Evolutionary conservation across 2,797 vertebrate genomes (phyloP), one percentile per base, ranked within the genome.

Genomic region (Myotis pilosus): DNA sequence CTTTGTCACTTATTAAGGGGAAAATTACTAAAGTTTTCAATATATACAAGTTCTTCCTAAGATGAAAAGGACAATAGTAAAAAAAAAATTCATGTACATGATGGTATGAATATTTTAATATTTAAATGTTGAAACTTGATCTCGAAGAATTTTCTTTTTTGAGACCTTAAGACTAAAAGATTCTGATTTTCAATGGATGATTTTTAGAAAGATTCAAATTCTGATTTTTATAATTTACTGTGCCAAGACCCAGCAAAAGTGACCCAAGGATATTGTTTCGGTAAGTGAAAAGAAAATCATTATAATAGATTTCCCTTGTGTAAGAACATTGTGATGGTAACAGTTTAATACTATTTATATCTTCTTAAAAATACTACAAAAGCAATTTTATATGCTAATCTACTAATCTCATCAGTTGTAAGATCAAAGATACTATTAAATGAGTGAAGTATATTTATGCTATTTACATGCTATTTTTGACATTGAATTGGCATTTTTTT

Each of bases 141-240:
- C 89, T 96, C 57, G 20, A 83, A 80, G 23, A 83, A 75, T 55
- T 62, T 69, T 87, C n/a, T 57, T 33, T 33, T 92, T 68, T 96
- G 89, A 94, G 51, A 94, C 82, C 28, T 51, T 87, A 85, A 87
- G 53, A 44, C 74, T 83, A 62, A 36, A 86, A 80, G 19, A 79
- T 76, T 96, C 66, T 95, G 66, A 38, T 79, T 93, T 51, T 66
- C 30, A 85, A 74, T 6, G 47, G 23, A 64, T 92, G 62, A 90
- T 92, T 92, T 92, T 96, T 68, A 93, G 82, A 55, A 84, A 93
- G n/a, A 93, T 89, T 95, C 75, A 92, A 89, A 96, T 92, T 64
- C 3, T 68, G 62, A 78, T 15, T 91, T 92, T 92, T 92, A 91
- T 75, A 89, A 87, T 62, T 66, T 87, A 92, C 93, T 78, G 36